These are phyloP conservation scores for Antennarius maculatus DNA, from an alignment of 2,797 vertebrate species.

Conservation along the genomic window DNA sequence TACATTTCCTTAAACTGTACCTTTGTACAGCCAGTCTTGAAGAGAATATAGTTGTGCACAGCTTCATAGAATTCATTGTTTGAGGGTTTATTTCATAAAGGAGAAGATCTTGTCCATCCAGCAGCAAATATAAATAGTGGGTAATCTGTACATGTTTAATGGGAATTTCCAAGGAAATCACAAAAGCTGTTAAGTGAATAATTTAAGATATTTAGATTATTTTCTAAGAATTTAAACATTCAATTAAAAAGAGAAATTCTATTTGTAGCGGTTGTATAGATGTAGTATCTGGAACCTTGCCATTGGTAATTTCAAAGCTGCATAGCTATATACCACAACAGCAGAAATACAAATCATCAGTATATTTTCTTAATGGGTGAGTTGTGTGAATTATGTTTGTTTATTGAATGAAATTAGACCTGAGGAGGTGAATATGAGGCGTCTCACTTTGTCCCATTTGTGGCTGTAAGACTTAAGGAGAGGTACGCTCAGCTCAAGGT, in stretches of 20 bases:
- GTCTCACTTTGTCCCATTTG: slow-evolving; percentile 40
- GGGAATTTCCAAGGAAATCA: background rate
- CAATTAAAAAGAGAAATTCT: no score
- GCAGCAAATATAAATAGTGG: background rate
- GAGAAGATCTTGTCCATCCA: background rate
- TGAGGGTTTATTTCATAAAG: background rate
- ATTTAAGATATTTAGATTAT: background rate
- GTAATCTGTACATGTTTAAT: background rate
- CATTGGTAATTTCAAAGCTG: background rate
- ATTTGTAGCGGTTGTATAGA: background rate
- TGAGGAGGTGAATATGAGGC: slow-evolving; percentile 31
- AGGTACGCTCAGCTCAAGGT: slow-evolving; percentile 43
- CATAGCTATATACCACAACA: background rate
- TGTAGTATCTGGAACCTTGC: background rate
- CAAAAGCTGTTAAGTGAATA: background rate
- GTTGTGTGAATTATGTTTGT: slow-evolving; percentile 24
- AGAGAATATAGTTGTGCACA: background rate
- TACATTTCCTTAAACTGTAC: slow-evolving; percentile 26
- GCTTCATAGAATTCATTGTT: no score
- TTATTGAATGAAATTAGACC: slow-evolving; percentile 17
- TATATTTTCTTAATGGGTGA: background rate
- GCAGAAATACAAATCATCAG: background rate
- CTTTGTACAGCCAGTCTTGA: slow-evolving; percentile 25
- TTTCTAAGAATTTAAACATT: no score
- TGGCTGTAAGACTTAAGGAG: slow-evolving; percentile 30